Evolutionary conservation across 2,113 vertebrate species (phyloP), one percentile per base, ranked within the genome.

Genomic region (Aegotheles bennettii): DNA sequence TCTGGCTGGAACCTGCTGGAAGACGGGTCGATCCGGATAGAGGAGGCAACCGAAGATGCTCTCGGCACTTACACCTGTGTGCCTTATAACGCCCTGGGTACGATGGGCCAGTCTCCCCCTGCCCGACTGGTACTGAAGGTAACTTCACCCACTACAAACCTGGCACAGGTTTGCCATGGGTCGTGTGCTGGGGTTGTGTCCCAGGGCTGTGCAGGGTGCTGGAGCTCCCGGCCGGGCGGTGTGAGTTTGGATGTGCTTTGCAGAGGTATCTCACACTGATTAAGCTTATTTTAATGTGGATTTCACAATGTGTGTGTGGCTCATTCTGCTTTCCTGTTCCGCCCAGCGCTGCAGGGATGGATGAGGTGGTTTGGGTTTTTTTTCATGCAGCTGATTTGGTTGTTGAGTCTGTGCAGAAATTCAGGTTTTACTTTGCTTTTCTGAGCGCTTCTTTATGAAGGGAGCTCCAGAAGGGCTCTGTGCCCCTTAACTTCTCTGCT

Each of bases 61-160:
- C 99, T 99, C 95, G 99, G 99, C 99, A 99, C 99, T 97, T 99
- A 99, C 97, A 99, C 99, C 98, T 99, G 99, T 97, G 98, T 99
- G 99, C 99, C 99, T 99, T 99, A 99, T 98, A 99, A 99, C 70
- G 99, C 99, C 97, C 97, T 99, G 98, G 99, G 99, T 98, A 99
- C 99, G 96, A 99, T 99, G 99, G 99, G 99, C 98, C 99, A 99
- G 98, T 99, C 99, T 97, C 98, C 99, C 97, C 99, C 99, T 92
- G 99, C 99, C 84, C 98, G 98, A 98, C 98, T 99, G 98, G 99
- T 99, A 98, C 99, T 99, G 99, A 99, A 99, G 99, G 99, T 99
- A 97, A 97, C 42, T 57, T n/a, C 16, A 1, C 7, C 21, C 50
- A 13, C 31, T 40, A 9, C n/a, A 50, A 56, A 11, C 63, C 40